Base-by-base conservation (phyloP, 1,140 invertebrate species). In the Drosophila busckii region DNA sequence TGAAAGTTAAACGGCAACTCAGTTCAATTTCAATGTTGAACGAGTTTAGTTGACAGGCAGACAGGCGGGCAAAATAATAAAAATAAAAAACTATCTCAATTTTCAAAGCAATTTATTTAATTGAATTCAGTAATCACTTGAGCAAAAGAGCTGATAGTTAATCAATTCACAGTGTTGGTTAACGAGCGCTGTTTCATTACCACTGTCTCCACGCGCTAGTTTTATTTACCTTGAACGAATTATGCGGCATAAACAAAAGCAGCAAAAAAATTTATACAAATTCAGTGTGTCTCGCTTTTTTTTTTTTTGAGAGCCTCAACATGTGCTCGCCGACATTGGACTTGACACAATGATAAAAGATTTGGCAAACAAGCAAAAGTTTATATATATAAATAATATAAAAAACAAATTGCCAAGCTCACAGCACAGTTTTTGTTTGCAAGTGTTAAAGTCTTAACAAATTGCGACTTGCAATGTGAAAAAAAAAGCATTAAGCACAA, bases 41-140 rank as follows among this genome's bases (percentile, higher is more conserved):
- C 55, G 53, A 60, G 56, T 62, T 62, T 42, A 31, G 9, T 31
- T 16, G 22, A 9, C 29, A 31, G 53, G 1, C 38, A 37, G 19
- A 58, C n/a, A 25, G 23, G 10, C 28, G n/a, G n/a, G 6, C 32
- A 19, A 40, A 20, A 49, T n/a, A n/a, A n/a, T n/a, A n/a, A n/a
- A n/a, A n/a, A n/a, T n/a, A 40, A 34, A 67, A 68, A 82, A 69
- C 59, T 28, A 61, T 55, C 66, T 63, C 75, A 82, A 80, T 80
- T 73, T 80, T 48, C 44, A 70, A 75, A 70, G 69, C 70, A 82
- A 80, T 80, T 80, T 75, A 58, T 66, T 82, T 80, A 82, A 80
- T 82, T 82, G 75, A 80, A 65, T 82, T 64, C 69, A 65, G 67
- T 65, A 69, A 63, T 68, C 73, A 71, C 80, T 58, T 62, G 29